Conservation (phyloP, 1,140 invertebrate genomes). For the Pogonomyrmex californicus region DNA sequence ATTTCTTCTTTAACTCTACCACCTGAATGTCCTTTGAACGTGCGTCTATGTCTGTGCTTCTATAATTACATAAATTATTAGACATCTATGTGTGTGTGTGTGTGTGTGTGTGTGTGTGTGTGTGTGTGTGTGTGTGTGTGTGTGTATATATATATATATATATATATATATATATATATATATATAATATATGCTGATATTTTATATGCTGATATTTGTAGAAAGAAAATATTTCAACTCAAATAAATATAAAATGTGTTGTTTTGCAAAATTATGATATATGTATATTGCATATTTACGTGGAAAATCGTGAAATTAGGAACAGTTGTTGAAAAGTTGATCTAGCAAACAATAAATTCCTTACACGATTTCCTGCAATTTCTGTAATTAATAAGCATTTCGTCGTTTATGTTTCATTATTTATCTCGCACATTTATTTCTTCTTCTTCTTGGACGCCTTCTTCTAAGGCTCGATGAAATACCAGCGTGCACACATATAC, state of each 20-base stretch:
- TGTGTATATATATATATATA: too few species aligned
- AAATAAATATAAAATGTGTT: too few species aligned
- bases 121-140: too few species aligned
- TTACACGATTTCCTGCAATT: not conserved
- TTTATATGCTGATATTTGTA: too few species aligned
- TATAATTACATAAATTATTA: slow-evolving; percentile 32
- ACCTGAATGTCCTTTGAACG: not conserved
- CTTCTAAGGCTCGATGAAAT: slow-evolving; percentile 15
- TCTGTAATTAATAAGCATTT: not conserved
- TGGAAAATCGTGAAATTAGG: too few species aligned
- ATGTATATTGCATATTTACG: too few species aligned
- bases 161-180: too few species aligned
- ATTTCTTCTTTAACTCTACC: slow-evolving; percentile 9
- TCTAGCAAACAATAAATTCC: not conserved
- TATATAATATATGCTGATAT: too few species aligned
- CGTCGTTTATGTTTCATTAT: slow-evolving; percentile 1
- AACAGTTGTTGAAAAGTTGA: not conserved
- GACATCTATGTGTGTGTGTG: not conserved
- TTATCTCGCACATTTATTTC: slow-evolving; percentile 14
- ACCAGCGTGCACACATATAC: not conserved
- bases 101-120: too few species aligned
- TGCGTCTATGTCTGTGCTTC: not conserved
- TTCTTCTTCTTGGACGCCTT: slow-evolving; percentile 19
- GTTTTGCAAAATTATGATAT: too few species aligned
- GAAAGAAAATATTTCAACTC: too few species aligned